phyloP scores from a whole-genome alignment of 2,888 invertebrate genomes.

The Endomychus coccineus region DNA sequence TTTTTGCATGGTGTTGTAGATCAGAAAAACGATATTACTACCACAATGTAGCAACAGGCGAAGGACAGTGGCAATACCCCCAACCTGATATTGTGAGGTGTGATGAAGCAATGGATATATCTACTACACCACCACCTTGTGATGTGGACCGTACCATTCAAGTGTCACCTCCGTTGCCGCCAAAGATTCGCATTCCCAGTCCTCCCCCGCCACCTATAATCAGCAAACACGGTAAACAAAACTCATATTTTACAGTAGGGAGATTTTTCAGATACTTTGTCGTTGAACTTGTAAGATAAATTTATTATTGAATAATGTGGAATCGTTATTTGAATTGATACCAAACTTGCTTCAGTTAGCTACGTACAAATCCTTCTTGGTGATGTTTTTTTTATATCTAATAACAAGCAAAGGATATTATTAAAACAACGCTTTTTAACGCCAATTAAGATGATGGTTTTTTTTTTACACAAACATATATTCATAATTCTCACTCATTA shows the following conservation, averaged over 20 bases:
- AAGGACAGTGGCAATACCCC: slow-evolving; percentile 60
- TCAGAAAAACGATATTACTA: slow-evolving; percentile 62
- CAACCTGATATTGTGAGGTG: slow-evolving; percentile 44
- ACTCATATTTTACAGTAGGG: no score
- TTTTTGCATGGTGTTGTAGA: slow-evolving; percentile 45
- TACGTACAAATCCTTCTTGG: no score
- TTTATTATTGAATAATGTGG: background rate
- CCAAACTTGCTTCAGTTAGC: no score
- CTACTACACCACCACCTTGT: slow-evolving; percentile 48
- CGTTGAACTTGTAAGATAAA: background rate
- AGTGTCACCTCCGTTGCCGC: slow-evolving; percentile 38
- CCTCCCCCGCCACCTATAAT: slow-evolving; percentile 37
- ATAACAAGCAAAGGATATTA: no score
- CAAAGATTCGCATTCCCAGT: slow-evolving; percentile 30
- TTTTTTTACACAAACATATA: no score
- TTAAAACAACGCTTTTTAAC: no score
- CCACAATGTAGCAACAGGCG: slow-evolving; percentile 51
- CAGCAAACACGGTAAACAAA: slow-evolving; percentile 19
- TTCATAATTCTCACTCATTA: no score
- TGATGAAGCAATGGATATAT: slow-evolving; percentile 54
- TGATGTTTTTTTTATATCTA: no score
- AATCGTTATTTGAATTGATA: slow-evolving; percentile 1
- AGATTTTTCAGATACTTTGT: no score
- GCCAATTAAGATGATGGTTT: no score
- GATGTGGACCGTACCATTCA: slow-evolving; percentile 12